Evolutionary conservation across 2,113 vertebrate genomes (phyloP), one percentile per base, ranked within the genome.

Genomic region (Orthonyx spaldingii): DNA sequence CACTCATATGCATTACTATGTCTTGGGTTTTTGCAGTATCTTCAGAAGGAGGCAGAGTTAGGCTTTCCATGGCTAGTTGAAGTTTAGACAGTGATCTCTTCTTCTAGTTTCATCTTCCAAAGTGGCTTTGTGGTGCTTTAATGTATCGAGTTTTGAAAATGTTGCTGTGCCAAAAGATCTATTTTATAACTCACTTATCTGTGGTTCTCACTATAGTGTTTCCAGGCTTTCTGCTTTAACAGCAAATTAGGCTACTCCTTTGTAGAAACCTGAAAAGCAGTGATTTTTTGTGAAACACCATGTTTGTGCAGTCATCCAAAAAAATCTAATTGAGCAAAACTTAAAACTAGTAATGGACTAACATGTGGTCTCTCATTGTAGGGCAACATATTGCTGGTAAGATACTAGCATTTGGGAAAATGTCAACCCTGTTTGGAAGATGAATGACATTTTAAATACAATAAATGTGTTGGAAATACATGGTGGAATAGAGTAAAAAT

Each of bases 1-100:
- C 20, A 18, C 30, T 56, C 0, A 0, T 41, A 7, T 17, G 28
- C 13, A 2, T 56, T 78, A 44, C n/a, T 76, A 0, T 37, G 24
- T 68, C 22, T 44, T 80, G 8, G 22, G 11, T 24, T 69, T 75
- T 84, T 75, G n/a, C 4, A 6, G 28, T 75, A 22, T 59, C 33
- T 92, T 85, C 47, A 56, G 80, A 65, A 82, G 33, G 21, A n/a
- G n/a, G n/a, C n/a, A n/a, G n/a, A 74, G 32, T 81, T 23, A 44
- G 16, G 8, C 18, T 69, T 84, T 81, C 22, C 5, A 3, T 52
- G 35, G 16, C 55, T 81, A 30, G 55, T 32, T 64, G 59, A 55
- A 35, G 24, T 65, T 75, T 71, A 61, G 22, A 55, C 46, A 35
- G 44, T 33, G 42, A 69, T 28, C 17, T 83, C 1, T 11, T 55